Conservation (phyloP, 2,888 invertebrate genomes). For the Seira ritae region DNA sequence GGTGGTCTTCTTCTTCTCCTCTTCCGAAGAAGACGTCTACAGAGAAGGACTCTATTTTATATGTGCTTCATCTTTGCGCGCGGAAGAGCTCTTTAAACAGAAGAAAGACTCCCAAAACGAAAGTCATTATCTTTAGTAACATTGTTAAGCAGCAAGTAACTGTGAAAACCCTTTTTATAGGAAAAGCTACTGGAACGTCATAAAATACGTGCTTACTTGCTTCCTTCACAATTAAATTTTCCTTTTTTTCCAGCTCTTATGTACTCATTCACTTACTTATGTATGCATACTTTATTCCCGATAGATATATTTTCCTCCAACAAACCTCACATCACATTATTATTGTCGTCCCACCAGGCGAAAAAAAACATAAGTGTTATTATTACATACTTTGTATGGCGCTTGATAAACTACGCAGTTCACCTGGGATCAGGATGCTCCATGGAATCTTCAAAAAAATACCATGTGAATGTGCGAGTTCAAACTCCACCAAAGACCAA, state of each 20-base stretch:
- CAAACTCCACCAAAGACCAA: too few relatives aligned
- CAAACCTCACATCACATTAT: not conserved
- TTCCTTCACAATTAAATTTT: slow-evolving; percentile 26
- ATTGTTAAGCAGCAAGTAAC: slow-evolving; percentile 70
- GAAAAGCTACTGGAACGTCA: slow-evolving; percentile 62
- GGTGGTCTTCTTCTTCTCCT: slow-evolving; percentile 72
- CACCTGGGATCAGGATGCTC: too few relatives aligned
- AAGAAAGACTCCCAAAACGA: slow-evolving; percentile 68
- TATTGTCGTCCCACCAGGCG: slow-evolving; percentile 12
- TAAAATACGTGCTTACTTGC: slow-evolving; percentile 62
- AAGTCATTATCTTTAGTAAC: slow-evolving; percentile 70
- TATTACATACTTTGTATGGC: too few relatives aligned
- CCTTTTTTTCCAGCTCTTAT: slow-evolving; percentile 24
- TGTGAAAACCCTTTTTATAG: slow-evolving; percentile 63
- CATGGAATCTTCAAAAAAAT: too few relatives aligned
- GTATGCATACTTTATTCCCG: not conserved
- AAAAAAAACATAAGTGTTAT: not conserved
- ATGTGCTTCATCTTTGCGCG: not conserved
- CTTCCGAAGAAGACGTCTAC: slow-evolving; percentile 29
- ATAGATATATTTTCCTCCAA: not conserved
- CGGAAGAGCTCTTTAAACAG: slow-evolving; percentile 67
- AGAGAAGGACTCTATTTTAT: slow-evolving; percentile 8
- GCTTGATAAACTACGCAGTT: too few relatives aligned
- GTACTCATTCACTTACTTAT: slow-evolving; percentile 21
- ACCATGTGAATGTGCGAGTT: too few relatives aligned